Evolutionary conservation across 1,140 invertebrate species (phyloP), one percentile per base, ranked within the genome.

Genomic region (Heliconius melpomene): DNA sequence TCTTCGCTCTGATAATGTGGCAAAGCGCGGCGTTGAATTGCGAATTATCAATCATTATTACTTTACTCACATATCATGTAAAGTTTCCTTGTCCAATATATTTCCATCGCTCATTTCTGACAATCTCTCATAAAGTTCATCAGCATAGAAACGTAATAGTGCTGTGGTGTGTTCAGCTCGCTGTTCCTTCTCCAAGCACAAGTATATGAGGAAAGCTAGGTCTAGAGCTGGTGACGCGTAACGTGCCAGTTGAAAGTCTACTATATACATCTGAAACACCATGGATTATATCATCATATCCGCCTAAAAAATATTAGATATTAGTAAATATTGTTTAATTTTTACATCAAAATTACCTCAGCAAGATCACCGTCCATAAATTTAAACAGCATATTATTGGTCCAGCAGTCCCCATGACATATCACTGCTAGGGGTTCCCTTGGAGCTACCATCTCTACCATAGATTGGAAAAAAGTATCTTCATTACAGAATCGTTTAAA

Each of bases 371-470:
- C 89, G 50, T 94, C 86, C 20, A 95, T 94, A 80, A 96, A 96
- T 72, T 95, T 93, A 85, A 97, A 97, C 2, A 97, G 85, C 82
- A 97, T 95, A 88, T 97, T 97, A 82, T 97, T 97, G 1, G 96
- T 97, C 97, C 97, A 97, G 86, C 96, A 97, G 80, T 97, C 97
- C 0, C 97, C 97, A 82, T 97, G 97, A 78, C 96, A 96, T 77
- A 97, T 96, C 7, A 97, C 96, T 0, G 96, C 96, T 26, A 97
- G 88, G 0, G 96, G 95, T 26, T 96, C 96, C 81, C 95, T 93
- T 0, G 95, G 93, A 2, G 95, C 92, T 2, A 96, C 96, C 77
- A 97, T 85, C 38, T 96, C 94, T 60, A 96, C 95, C 96, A 97
- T 97, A 1, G 95, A 95, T 1, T 94, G 94, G 84, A 97, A 97